Percentiles rank a stretch among this genome's conserved stretches.
These are phyloP conservation scores for Rhopilema esculentum DNA, from an alignment of 30 jellyfish, hydroid and myxozoan genomes.

Conservation along the genomic window DNA sequence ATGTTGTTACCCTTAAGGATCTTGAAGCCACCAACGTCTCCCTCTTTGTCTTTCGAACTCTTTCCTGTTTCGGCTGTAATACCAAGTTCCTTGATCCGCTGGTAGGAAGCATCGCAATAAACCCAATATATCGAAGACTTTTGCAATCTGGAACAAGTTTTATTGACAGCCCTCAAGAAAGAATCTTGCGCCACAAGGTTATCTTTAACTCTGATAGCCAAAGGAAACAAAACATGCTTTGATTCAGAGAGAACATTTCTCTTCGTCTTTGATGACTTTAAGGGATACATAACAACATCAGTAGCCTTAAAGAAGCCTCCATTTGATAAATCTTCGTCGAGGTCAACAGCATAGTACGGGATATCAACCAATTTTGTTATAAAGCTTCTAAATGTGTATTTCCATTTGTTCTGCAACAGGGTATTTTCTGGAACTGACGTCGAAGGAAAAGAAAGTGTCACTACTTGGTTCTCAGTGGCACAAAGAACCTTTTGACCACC, in stretches of 20 bases:
- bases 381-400: constrained; percentile 21
- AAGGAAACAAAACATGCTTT: not conserved
- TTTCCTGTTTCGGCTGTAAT: constrained; percentile 8
- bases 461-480: constrained; percentile 12
- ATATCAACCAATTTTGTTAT: constrained; percentile 29
- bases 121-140: constrained; percentile 26
- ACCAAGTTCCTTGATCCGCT: constrained; percentile 40
- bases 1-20: constrained; percentile 20
- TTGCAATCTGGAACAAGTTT: constrained; percentile 22
- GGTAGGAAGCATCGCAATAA: constrained; percentile 3
- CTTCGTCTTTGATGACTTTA: constrained; percentile 10
- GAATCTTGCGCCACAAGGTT: constrained; percentile 41
- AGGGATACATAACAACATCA: constrained; percentile 63
- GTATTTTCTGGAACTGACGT: constrained; percentile 30
- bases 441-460: constrained; percentile 1
- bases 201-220: constrained; percentile 24
- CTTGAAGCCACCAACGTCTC: constrained; percentile 17
- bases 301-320: constrained; percentile 65
- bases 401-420: constrained; percentile 24
- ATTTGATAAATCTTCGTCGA: constrained; percentile 52
- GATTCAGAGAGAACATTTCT: not conserved
- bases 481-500: constrained; percentile 39
- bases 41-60: not conserved
- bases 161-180: constrained; percentile 40
- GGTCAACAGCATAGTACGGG: constrained; percentile 42